These are phyloP conservation scores for Aphidius colemani DNA, from an alignment of 2,888 invertebrate genomes.

Conservation along the genomic window DNA sequence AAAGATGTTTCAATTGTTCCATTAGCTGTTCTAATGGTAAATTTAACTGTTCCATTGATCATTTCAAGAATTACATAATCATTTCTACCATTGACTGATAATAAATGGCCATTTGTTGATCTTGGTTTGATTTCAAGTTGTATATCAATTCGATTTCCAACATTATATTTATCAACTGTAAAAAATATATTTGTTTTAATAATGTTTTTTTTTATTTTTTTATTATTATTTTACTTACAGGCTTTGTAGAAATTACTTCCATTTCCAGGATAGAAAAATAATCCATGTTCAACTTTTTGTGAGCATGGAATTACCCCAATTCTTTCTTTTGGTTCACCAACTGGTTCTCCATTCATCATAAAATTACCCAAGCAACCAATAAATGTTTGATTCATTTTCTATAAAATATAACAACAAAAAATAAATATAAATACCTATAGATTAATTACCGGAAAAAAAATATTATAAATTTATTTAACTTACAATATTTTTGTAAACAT, in stretches of 20 bases:
- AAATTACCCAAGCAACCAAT: slow-evolving; percentile 84
- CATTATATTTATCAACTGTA: slow-evolving; percentile 75
- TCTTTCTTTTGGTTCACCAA: slow-evolving; percentile 66
- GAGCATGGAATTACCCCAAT: slow-evolving; percentile 79
- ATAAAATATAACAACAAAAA: slow-evolving; percentile 42
- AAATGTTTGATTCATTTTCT: slow-evolving; percentile 72
- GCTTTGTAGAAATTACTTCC: slow-evolving; percentile 72
- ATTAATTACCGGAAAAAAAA: too few relatives aligned
- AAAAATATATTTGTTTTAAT: slow-evolving; percentile 27
- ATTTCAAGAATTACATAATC: slow-evolving; percentile 89
- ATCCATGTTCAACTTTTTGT: slow-evolving; percentile 77
- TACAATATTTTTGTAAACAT: slow-evolving; percentile 54
- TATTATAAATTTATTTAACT: too few relatives aligned
- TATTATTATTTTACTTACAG: slow-evolving; percentile 60
- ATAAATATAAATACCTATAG: neutral
- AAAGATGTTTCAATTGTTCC: slow-evolving; percentile 79
- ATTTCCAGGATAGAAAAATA: slow-evolving; percentile 81
- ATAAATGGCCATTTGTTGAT: slow-evolving; percentile 79
- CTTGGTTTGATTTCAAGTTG: slow-evolving; percentile 87
- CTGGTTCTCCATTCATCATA: slow-evolving; percentile 69
- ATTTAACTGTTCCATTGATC: slow-evolving; percentile 81
- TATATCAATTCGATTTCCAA: slow-evolving; percentile 79
- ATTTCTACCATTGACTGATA: slow-evolving; percentile 81
- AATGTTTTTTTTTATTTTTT: too few relatives aligned
- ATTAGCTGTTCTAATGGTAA: slow-evolving; percentile 82